Conservation (phyloP, 2,113 vertebrate species). For the Hyperopisus bebe region DNA sequence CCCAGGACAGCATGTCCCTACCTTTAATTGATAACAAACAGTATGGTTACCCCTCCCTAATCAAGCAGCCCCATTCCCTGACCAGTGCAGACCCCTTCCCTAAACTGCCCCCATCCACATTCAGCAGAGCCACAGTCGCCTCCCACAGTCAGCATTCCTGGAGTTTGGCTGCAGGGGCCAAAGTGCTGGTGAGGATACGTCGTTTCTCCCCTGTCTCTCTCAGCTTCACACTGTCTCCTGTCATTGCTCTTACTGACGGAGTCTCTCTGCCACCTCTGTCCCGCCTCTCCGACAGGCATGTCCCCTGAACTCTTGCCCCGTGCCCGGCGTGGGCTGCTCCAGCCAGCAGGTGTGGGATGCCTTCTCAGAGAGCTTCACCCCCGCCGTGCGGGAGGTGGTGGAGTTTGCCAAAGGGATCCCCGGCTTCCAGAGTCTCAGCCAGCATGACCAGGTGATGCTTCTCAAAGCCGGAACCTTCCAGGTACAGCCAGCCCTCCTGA, state of each 20-base stretch:
- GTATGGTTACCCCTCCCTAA: conserved; percentile 39
- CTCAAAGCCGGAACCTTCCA: conserved; percentile 72
- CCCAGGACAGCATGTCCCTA: conserved; percentile 48
- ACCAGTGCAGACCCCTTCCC: conserved; percentile 30
- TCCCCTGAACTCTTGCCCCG: conserved; percentile 63
- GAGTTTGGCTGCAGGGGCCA: conserved; percentile 55
- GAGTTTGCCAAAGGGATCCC: conserved; percentile 72
- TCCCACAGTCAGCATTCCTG: conserved; percentile 47
- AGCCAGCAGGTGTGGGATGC: conserved; percentile 70
- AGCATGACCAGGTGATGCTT: conserved; percentile 71
- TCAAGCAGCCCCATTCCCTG: conserved; percentile 49
- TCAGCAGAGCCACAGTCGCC: conserved; percentile 32
- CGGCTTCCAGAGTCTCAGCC: conserved; percentile 66
- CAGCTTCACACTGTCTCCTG: neutral
- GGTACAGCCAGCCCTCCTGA: conserved; percentile 42
- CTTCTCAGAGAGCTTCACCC: conserved; percentile 70
- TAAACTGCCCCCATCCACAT: conserved; percentile 33
- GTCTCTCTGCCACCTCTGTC: neutral
- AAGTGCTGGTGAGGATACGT: conserved; percentile 59
- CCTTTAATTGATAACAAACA: conserved; percentile 48
- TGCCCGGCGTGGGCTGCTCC: conserved; percentile 50
- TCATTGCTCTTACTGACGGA: conserved; percentile 7
- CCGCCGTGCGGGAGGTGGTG: conserved; percentile 69
- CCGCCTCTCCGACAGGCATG: conserved; percentile 55
- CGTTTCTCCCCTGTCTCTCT: neutral